A percentile compares a stretch with the other conserved stretches of the same genome.
These are phyloP conservation scores for Engystomops pustulosus DNA, from an alignment of 2,113 vertebrate genomes.

Conservation along the genomic window DNA sequence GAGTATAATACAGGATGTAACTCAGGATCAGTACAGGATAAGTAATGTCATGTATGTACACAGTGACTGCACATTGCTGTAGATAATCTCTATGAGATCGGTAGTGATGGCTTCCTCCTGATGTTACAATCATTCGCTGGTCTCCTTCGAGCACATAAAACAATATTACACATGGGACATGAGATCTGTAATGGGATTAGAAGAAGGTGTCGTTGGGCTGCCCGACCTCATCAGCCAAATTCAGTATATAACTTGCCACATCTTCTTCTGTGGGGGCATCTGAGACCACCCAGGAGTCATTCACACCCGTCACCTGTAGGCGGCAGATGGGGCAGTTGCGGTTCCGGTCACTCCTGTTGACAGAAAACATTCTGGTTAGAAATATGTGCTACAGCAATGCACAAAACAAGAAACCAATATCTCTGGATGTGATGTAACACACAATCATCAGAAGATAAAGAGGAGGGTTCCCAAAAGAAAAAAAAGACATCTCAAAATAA, in stretches of 20 bases:
- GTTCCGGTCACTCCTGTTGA: constrained; percentile 89
- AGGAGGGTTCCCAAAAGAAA: too few species aligned
- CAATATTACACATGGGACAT: neutral
- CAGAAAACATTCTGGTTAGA: constrained; percentile 57
- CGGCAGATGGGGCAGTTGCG: constrained; percentile 95
- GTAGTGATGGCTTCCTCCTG: too few species aligned
- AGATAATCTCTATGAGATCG: neutral
- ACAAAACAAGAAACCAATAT: too few species aligned
- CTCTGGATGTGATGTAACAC: too few species aligned
- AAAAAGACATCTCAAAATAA: too few species aligned
- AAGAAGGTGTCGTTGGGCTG: constrained; percentile 84
- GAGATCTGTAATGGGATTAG: neutral
- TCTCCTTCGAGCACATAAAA: neutral
- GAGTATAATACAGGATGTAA: too few species aligned
- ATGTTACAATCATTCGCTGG: neutral
- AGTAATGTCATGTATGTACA: too few species aligned
- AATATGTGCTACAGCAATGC: too few species aligned
- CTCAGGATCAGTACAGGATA: too few species aligned
- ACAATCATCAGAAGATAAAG: too few species aligned
- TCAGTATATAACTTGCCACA: constrained; percentile 92
- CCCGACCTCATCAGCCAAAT: constrained; percentile 93
- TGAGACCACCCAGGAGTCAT: constrained; percentile 96
- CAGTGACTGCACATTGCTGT: neutral
- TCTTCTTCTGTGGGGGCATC: constrained; percentile 95
- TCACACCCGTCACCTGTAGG: constrained; percentile 88